Base-by-base conservation (phyloP, 2,113 vertebrate genomes). In the Gasterosteus aculeatus region DNA sequence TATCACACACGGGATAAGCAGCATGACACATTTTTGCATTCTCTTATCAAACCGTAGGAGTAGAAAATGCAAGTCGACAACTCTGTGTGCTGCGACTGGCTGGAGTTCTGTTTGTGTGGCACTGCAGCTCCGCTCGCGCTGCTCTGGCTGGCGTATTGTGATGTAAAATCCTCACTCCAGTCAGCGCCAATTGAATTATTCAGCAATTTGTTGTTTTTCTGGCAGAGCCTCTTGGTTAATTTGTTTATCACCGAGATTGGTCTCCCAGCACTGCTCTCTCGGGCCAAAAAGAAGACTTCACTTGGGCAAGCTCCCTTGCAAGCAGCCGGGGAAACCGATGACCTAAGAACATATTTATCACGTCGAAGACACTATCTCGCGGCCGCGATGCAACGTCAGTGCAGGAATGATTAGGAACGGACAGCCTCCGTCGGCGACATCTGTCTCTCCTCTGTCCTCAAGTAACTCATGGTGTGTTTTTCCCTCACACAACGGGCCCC, bases 181-280 rank as follows among this genome's bases (percentile, higher is more conserved):
- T 80, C 75, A 59, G 63, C 42, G 57, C 72, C 80, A 86, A 89
- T 56, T 78, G 19, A 88, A 85, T 87, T 81, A 86, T 85, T 87
- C 74, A 83, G 74, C 16, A 6, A 72, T 87, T 81, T 81, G 78
- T 72, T 79, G 75, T 74, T 63, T 66, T 87, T 89, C 86, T 91
- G 85, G 82, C 85, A 80, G 75, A 64, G 76, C 59, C 54, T 62
- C 10, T 19, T 31, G 69, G 73, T 72, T 91, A 85, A 89, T 92
- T 84, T 87, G 87, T 88, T 92, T 80, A 92, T 92, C 81, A 81
- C 84, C 83, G 77, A 72, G 68, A 35, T 58, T 6, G 46, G 44
- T 80, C 79, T 74, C 84, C 64, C 61, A 69, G 69, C 69, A 11
- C 60, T 68, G 49, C 74, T 62, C 49, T 42, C 61, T 83, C 72